Evolutionary conservation across 2,888 invertebrate genomes (phyloP), one percentile per base, ranked within the genome.

Genomic region (Drosophila nigricruria): DNA sequence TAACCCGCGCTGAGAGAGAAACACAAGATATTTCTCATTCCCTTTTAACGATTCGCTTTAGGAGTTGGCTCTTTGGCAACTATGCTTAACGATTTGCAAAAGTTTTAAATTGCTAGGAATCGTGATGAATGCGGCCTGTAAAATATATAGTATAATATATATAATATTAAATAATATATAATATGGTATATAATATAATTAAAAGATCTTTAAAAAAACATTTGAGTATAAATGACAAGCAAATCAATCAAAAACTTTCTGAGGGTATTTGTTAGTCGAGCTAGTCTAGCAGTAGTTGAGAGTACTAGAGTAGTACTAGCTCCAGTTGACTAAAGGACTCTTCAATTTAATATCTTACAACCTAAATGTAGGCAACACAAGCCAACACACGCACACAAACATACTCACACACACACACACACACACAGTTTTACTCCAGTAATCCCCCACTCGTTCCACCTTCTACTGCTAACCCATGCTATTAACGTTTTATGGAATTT

Each of bases 401-500:
- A 16, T 1, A 27, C 47, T 23, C 2, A 10, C n/a, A 43, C 14
- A 16, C 2, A 25, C 8, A 12, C n/a, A 32, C 40, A 30, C 10
- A 36, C 49, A 40, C 8, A 10, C 18, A 27, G n/a, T n/a, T n/a
- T n/a, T 36, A 16, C 10, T 9, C n/a, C 27, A 36, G 23, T 43
- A 23, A 38, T 23, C 52, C n/a, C 25, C 60, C 12, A 64, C 43
- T 43, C 62, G 25, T 50, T 49, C 6, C 5, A 1, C 25, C 50
- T 2, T 1, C 49, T 5, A 3, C n/a, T 5, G n/a, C 47, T 27
- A 12, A 27, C 27, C 10, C 49, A 20, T n/a, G 10, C 30, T n/a
- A 25, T 52, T 14, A 27, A 3, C 57, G 66, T 32, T 60, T 57
- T 62, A 67, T 76, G 88, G 84, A 90, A 87, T 87, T 89, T 87